Evolutionary conservation across 2,888 invertebrate species (phyloP).

Genomic region (Cacoxenus indagator): DNA sequence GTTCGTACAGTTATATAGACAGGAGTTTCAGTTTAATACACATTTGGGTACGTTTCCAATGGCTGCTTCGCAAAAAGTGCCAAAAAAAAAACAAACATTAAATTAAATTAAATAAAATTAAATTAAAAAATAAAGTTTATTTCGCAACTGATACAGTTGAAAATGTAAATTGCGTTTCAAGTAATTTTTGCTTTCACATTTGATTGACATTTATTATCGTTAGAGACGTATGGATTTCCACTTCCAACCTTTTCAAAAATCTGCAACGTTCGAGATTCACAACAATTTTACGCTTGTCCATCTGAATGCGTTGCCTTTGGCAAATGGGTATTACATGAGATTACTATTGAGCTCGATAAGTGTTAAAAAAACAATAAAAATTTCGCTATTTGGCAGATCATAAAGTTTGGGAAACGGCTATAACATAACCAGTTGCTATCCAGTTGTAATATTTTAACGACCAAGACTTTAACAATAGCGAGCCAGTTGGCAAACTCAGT

Average conservation of each 20-base stretch:
- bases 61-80: too few relatives aligned
- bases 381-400: slow-evolving; percentile 38
- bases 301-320: slow-evolving; percentile 34
- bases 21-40: too few relatives aligned
- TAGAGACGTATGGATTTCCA: slow-evolving; percentile 2
- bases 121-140: too few relatives aligned
- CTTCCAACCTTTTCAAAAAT: slow-evolving; percentile 12
- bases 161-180: too few relatives aligned
- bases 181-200: background rate
- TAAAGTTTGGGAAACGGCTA: slow-evolving; percentile 47
- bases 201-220: slow-evolving; percentile 12
- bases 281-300: slow-evolving; percentile 67
- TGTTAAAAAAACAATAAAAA: slow-evolving; percentile 46
- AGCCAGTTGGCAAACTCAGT: background rate
- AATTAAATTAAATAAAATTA: too few relatives aligned
- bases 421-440: slow-evolving; percentile 27
- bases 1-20: too few relatives aligned
- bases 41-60: too few relatives aligned
- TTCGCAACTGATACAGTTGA: too few relatives aligned
- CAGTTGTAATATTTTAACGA: slow-evolving; percentile 60
- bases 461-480: slow-evolving; percentile 25
- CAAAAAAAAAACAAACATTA: too few relatives aligned
- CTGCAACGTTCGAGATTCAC: slow-evolving; percentile 46
- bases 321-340: background rate
- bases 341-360: slow-evolving; percentile 24